Percentiles rank a stretch among this genome's conserved stretches.
Evolutionary conservation across 2,113 vertebrate species (phyloP).

Genomic region (Mirza zaza): DNA sequence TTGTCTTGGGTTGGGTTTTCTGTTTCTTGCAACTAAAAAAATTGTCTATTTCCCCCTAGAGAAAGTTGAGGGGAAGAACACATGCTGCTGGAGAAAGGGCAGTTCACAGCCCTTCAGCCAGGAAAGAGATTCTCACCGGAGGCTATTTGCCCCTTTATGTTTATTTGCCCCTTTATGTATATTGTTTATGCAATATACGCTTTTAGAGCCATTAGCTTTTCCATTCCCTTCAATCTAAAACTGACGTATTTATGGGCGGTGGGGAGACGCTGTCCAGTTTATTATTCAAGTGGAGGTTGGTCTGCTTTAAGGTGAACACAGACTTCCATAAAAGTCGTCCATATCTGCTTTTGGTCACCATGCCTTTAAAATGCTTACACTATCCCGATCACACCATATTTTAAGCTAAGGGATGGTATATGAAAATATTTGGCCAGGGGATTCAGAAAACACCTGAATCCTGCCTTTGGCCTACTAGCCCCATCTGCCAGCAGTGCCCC

Average conservation of each 20-base stretch:
- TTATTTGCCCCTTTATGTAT: background rate
- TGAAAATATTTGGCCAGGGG: background rate
- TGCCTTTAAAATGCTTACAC: background rate
- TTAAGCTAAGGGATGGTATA: background rate
- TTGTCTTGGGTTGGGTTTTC: background rate
- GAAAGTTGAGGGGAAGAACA: background rate
- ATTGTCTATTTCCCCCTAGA: background rate
- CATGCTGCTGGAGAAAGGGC: background rate
- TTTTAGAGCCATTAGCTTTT: slow-evolving; percentile 45
- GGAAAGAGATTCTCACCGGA: background rate
- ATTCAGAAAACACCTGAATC: background rate
- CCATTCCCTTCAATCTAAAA: background rate
- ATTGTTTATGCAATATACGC: background rate
- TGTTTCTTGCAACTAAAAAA: background rate
- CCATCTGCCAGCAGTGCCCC: background rate
- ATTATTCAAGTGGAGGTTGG: background rate
- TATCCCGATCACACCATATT: background rate
- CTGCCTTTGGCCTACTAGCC: background rate
- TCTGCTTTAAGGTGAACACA: background rate
- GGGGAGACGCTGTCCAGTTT: background rate
- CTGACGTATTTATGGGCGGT: background rate
- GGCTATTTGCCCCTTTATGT: background rate
- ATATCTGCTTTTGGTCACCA: background rate
- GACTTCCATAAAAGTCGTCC: background rate
- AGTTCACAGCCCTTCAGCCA: background rate